These are phyloP conservation scores for Notothenia rossii DNA, from an alignment of 2,113 vertebrate genomes.

Conservation along the genomic window DNA sequence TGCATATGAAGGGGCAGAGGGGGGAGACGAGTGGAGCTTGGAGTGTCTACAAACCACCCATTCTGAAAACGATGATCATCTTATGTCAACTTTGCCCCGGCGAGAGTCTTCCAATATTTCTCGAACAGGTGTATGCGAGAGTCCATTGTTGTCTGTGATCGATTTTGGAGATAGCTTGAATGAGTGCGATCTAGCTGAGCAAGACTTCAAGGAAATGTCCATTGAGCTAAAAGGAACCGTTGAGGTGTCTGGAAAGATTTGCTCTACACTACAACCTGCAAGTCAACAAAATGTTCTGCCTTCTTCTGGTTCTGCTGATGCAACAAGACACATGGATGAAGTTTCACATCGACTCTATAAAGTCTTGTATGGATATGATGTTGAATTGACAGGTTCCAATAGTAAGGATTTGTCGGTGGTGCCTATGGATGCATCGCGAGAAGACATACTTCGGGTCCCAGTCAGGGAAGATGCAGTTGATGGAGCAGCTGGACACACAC, in stretches of 20 bases:
- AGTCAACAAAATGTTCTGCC: constrained; percentile 13
- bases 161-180: constrained; percentile 81
- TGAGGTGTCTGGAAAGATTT: constrained; percentile 40
- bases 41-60: constrained; percentile 55
- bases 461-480: constrained; percentile 27
- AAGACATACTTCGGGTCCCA: constrained; percentile 24
- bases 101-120: constrained; percentile 41
- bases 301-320: not conserved
- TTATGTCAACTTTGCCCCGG: constrained; percentile 43
- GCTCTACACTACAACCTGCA: not conserved
- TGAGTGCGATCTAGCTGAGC: constrained; percentile 79
- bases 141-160: constrained; percentile 61
- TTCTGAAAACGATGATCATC: constrained; percentile 17
- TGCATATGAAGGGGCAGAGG: constrained; percentile 61
- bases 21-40: constrained; percentile 67
- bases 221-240: constrained; percentile 63
- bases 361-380: constrained; percentile 75
- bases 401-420: constrained; percentile 16
- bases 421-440: not conserved
- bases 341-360: constrained; percentile 78
- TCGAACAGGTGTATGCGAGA: constrained; percentile 59
- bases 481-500: not conserved
- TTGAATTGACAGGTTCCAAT: constrained; percentile 37
- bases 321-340: constrained; percentile 66
- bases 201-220: constrained; percentile 76